Evolutionary conservation across 2,797 vertebrate species (phyloP), one percentile per base, ranked within the genome.

Genomic region (Furcifer pardalis): DNA sequence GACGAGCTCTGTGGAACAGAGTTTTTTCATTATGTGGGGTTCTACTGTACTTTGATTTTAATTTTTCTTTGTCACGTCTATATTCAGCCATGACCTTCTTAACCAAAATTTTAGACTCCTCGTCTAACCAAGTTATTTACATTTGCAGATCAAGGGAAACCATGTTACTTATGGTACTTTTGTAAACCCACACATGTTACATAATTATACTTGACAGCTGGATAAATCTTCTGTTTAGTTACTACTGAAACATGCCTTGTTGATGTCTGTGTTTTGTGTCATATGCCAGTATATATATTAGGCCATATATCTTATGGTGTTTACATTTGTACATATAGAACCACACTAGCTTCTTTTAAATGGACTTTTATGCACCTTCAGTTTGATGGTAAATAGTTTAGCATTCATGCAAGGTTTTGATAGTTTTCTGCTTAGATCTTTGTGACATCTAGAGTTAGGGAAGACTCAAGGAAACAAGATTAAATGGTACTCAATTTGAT

Each of bases 221-320:
- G 25, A 19, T 49, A 2, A 79, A 40, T 12, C 35, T 65, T 79
- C 32, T 79, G 59, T 77, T 68, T 37, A 44, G 30, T 66, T 74
- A 42, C 35, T 83, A 68, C 74, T 30, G 25, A 59, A 68, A 44
- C 56, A 65, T 59, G 44, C 49, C 23, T 23, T 68, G 19, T 46
- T n/a, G 17, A 65, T 75, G 23, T 44, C 27, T 59, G 5, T 84
- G 37, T 59, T 44, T 40, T 78, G 68, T 66, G 3, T 77, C 37
- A 77, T n/a, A 76, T 76, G n/a, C 30, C 46, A 77, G 59, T 42
- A 76, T n/a, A n/a, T n/a, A 19, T 71, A 52, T 79, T 77, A 63
- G 10, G 30, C 40, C 27, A 49, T 12, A 73, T 25, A 32, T 77
- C 49, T 84, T 83, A 30, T 65, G 42, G 42, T 35, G 15, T 60